Conservation (phyloP, 2,113 vertebrate genomes). For the Cavia aperea region DNA sequence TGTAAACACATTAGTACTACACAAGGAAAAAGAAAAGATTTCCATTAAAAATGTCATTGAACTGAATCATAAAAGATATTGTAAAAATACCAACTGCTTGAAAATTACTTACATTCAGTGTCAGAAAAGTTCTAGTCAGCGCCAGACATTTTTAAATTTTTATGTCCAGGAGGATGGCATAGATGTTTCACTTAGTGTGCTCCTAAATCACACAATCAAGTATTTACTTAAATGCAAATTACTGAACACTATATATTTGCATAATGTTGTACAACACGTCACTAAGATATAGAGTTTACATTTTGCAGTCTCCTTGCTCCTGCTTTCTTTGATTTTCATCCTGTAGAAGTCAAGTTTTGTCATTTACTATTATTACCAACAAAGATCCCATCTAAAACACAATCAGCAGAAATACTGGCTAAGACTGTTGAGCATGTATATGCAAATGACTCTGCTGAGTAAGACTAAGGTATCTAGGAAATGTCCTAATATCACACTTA, state of each 20-base stretch:
- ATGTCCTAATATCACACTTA: neutral
- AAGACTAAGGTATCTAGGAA: neutral
- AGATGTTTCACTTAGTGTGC: neutral
- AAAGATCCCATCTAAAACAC: neutral
- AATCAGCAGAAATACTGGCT: constrained; percentile 18
- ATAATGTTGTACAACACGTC: neutral
- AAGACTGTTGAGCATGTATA: neutral
- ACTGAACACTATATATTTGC: neutral
- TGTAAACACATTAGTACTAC: constrained; percentile 24
- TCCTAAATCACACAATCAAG: neutral
- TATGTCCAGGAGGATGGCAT: neutral
- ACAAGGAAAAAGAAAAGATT: neutral
- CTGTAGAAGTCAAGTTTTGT: neutral
- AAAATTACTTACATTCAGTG: neutral
- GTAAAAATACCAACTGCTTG: neutral
- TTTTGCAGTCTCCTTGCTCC: neutral
- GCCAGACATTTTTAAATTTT: neutral
- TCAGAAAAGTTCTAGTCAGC: neutral
- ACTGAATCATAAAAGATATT: neutral
- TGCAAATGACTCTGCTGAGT: neutral
- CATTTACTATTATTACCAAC: constrained; percentile 5
- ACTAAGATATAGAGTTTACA: neutral
- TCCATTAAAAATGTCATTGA: neutral
- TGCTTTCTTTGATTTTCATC: neutral
- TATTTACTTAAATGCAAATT: neutral